Evolutionary conservation across 2,797 vertebrate genomes (phyloP).

Genomic region (Orestias chungarensis): DNA sequence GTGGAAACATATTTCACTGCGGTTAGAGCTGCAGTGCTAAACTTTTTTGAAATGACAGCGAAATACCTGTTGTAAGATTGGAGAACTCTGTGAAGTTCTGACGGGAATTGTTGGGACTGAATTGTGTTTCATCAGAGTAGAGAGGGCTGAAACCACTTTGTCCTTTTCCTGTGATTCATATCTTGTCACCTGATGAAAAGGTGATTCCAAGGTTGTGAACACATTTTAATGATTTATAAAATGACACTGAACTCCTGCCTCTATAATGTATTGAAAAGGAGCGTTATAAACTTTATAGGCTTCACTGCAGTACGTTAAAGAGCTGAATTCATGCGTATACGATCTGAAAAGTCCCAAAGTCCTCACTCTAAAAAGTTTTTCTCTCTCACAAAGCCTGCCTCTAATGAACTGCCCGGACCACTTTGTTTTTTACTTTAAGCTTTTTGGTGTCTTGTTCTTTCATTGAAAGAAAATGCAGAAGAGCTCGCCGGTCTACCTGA

Average conservation of each 20-base stretch:
- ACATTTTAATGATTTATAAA: background rate
- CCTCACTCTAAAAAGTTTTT: background rate
- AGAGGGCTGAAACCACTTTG: too few species aligned
- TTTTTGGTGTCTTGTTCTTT: background rate
- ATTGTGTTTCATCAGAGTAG: too few species aligned
- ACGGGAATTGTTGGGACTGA: too few species aligned
- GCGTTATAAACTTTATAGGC: background rate
- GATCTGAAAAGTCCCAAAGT: background rate
- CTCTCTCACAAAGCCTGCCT: background rate
- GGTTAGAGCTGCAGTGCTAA: too few species aligned
- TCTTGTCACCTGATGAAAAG: background rate
- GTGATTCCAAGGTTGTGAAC: background rate
- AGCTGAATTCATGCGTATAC: background rate
- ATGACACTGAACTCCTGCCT: background rate
- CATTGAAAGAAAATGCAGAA: background rate
- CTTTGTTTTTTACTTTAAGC: too few species aligned
- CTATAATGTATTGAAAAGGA: background rate
- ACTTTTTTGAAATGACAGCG: too few species aligned
- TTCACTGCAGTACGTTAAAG: background rate
- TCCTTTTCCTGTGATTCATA: too few species aligned
- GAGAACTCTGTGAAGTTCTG: too few species aligned
- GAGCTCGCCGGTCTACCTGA: background rate
- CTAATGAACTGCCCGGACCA: background rate
- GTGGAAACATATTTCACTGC: too few species aligned
- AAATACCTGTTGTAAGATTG: too few species aligned